Conservation (phyloP, 2,113 vertebrate species). For the Hymenochirus boettgeri region DNA sequence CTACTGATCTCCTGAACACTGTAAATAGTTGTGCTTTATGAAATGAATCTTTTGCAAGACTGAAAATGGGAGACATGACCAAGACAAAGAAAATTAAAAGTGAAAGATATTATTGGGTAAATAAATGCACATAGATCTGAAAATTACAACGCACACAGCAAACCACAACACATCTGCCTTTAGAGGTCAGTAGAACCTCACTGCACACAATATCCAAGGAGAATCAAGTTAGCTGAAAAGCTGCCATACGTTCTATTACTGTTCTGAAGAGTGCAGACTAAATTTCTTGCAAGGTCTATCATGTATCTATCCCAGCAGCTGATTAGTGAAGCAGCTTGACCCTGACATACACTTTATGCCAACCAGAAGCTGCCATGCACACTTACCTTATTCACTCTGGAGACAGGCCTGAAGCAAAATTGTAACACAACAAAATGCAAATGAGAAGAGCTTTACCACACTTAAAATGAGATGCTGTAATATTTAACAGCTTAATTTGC, state of each 20-base stretch:
- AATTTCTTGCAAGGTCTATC: conserved; percentile 75
- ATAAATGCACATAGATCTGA: too few relatives aligned
- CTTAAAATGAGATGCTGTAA: conserved; percentile 70
- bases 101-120: too few relatives aligned
- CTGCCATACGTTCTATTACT: conserved; percentile 49
- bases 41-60: too few relatives aligned
- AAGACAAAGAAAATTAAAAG: too few relatives aligned
- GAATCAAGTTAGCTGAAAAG: conserved; percentile 56
- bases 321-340: conserved; percentile 76
- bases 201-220: conserved; percentile 67
- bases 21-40: too few relatives aligned
- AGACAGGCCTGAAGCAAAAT: conserved; percentile 76
- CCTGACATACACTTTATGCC: conserved; percentile 73
- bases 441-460: conserved; percentile 73
- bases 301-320: conserved; percentile 66
- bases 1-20: too few relatives aligned
- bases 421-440: conserved; percentile 70
- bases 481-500: conserved; percentile 56
- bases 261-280: conserved; percentile 55
- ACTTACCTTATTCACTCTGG: conserved; percentile 70
- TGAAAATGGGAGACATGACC: too few relatives aligned
- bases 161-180: conserved; percentile 68
- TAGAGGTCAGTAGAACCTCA: conserved; percentile 97
- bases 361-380: conserved; percentile 60
- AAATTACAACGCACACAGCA: conserved; percentile 23